Base-by-base conservation (phyloP, 2,113 vertebrate genomes). In the Nyctereutes procyonoides region DNA sequence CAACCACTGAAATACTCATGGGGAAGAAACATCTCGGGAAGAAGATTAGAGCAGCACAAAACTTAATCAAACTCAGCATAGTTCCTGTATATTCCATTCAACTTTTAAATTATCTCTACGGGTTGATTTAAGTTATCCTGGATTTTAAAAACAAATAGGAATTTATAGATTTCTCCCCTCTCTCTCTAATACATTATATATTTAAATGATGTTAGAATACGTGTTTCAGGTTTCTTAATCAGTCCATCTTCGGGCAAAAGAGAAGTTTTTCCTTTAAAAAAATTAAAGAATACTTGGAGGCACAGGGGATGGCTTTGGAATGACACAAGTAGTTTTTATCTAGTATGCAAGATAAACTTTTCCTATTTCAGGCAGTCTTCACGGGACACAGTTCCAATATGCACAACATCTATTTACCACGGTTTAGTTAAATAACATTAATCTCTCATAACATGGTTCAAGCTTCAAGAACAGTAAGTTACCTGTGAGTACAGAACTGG, bases 201-300 rank as follows among this genome's bases (percentile, higher is more conserved):
- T 86, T 86, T 91, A 95, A 86, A 51, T 32, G 51, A 80, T 96
- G 97, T 97, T 98, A 96, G 51, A 98, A 98, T 98, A 98, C 98
- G 95, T 98, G 98, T 97, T 48, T 80, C 82, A 95, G 0, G 0
- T 90, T 95, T 97, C 96, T 97, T 97, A 97, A 98, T 93, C 88
- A 98, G 77, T 97, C 86, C 62, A 97, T 98, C 97, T 98, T 90
- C 93, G 98, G 94, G 38, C 80, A 95, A 98, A 98, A 98, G 97
- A 97, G 97, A 98, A 98, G 92, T 63, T 91, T 58, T 93, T 97
- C 84, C 94, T 94, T 97, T 97, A 87, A 95, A 62, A 74, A 95
- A 92, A 43, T 86, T 67, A 82, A 53, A 93, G 86, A 43, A 91
- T 97, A 93, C 71, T 87, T 60, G 60, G 51, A 30, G 5, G 19